These are phyloP conservation scores for Dicrurus megarhynchus DNA, from an alignment of 2,113 vertebrate genomes.

Conservation along the genomic window DNA sequence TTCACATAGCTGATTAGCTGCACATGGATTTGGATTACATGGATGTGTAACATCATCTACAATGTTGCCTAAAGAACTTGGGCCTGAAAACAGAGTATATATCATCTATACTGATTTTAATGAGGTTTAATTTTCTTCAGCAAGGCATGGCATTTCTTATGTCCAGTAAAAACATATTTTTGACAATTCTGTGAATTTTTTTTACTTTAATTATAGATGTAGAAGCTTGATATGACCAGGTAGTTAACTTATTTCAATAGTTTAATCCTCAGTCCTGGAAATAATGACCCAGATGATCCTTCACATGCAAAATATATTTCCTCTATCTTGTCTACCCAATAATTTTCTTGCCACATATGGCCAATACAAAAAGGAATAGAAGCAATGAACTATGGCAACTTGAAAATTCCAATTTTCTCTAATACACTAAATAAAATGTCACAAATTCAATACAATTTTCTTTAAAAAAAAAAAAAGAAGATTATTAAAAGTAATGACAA, in stretches of 20 bases:
- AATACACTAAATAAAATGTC: neutral
- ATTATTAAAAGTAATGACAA: neutral
- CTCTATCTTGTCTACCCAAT: neutral
- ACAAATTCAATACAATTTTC: neutral
- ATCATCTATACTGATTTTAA: neutral
- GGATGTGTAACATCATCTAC: slow-evolving; percentile 94
- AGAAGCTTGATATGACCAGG: neutral
- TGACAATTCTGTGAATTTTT: neutral
- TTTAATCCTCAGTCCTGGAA: neutral
- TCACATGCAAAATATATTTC: neutral
- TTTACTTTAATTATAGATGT: neutral
- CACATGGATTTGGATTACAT: slow-evolving; percentile 96
- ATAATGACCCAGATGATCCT: neutral
- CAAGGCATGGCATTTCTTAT: neutral
- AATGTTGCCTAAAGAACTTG: slow-evolving; percentile 84
- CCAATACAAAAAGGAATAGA: neutral
- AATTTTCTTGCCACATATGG: neutral
- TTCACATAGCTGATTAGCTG: slow-evolving; percentile 90
- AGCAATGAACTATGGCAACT: neutral
- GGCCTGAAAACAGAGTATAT: slow-evolving; percentile 71
- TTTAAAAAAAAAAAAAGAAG: neutral
- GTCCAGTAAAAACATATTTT: neutral
- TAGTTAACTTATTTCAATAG: neutral
- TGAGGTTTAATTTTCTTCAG: neutral
- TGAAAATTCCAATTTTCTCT: neutral